Evolutionary conservation across 1,140 invertebrate species (phyloP).

Genomic region (Drosophila truncata): DNA sequence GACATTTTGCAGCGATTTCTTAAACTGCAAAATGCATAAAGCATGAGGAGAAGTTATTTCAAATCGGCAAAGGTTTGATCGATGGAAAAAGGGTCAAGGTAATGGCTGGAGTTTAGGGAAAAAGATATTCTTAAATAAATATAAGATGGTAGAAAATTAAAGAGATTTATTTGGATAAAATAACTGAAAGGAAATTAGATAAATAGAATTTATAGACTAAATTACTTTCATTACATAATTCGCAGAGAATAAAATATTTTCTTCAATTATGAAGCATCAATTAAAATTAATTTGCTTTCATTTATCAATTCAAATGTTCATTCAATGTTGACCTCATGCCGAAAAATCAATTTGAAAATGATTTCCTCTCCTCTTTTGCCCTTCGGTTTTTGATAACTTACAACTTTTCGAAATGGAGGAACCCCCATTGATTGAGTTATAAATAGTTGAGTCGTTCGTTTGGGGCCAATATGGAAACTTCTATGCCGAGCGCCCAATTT

Average conservation of each 20-base stretch:
- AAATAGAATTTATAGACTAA: too few relatives aligned
- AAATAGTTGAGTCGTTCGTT: conserved; percentile 36
- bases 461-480: conserved; percentile 5
- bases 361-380: neutral
- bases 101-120: neutral
- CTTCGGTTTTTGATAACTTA: neutral
- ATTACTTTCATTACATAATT: too few relatives aligned
- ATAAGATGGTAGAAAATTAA: neutral
- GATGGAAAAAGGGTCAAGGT: conserved; percentile 17
- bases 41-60: conserved; percentile 9
- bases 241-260: neutral
- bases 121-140: neutral
- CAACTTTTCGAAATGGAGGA: conserved; percentile 10
- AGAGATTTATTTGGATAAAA: neutral
- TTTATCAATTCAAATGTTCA: conserved; percentile 1
- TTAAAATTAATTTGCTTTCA: neutral
- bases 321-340: conserved; percentile 10
- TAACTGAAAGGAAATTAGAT: neutral
- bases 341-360: conserved; percentile 27
- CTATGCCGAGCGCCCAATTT: conserved; percentile 24
- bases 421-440: conserved; percentile 46
- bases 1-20: conserved; percentile 75
- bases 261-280: neutral
- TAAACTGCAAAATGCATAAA: conserved; percentile 48
- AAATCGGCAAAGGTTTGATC: conserved; percentile 13